Base-by-base conservation (phyloP, 2,888 invertebrate genomes). In the Eristalinus aeneus region DNA sequence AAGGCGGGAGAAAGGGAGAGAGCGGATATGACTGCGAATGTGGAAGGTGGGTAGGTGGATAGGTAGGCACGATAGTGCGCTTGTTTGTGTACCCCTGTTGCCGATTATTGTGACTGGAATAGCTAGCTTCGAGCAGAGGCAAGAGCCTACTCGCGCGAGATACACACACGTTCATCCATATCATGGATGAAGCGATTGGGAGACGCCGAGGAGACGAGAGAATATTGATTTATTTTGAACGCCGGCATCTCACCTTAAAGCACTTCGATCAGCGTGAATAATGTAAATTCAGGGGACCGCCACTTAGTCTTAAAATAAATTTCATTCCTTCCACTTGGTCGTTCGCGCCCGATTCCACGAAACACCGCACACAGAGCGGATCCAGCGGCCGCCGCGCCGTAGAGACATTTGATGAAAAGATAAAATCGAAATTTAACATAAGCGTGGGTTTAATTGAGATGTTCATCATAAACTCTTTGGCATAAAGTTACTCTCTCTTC, bases 151-250 rank as follows among this genome's bases (percentile, higher is more conserved):
- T 39, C 46, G 46, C 46, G 46, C n/a, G 46, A 6, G n/a, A 46
- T 8, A 46, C 46, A 46, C 46, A 64, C 61, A 81, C 27, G n/a
- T 36, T 27, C 27, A 64, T 79, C 60, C 23, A 79, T 32, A 27
- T 31, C 23, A 32, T 22, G 5, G 23, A 16, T 23, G 27, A 5
- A 54, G 69, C 27, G 63, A 20, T 46, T 2, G 71, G 34, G 46
- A 74, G 74, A 73, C 73, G 23, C 74, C 68, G 69, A 64, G 82
- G 77, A 86, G 54, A 73, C 69, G 68, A 61, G 63, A 31, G 53
- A 74, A 67, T 86, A 86, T 86, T 86, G 86, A 86, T 86, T 86
- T 82, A 74, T 86, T 56, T 56, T 86, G 71, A 71, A 82, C 74
- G 65, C 64, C 60, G 82, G 54, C 58, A 77, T 61, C 71, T 58